Conservation (phyloP, 2,113 vertebrate species). For the Phalacrocorax aristotelis region DNA sequence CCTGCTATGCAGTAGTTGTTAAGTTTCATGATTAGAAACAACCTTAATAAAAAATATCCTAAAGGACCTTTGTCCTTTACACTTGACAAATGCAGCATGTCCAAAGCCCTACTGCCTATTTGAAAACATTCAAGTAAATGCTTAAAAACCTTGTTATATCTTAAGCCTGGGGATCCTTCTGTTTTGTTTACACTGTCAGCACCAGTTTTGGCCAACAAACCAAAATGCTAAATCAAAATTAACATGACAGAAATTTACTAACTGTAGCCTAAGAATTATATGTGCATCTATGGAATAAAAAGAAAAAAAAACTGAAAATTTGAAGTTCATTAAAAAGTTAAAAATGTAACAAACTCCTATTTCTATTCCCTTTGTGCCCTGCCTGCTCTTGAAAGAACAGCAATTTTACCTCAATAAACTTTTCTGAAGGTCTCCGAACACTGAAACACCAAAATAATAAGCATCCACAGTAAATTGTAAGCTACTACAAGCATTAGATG, state of each 20-base stretch:
- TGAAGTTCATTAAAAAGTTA: neutral
- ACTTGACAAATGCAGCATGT: neutral
- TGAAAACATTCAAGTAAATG: neutral
- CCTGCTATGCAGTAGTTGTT: neutral
- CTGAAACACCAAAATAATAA: neutral
- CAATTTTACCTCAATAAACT: neutral
- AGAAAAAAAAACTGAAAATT: neutral
- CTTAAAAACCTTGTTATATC: neutral
- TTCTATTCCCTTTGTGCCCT: neutral
- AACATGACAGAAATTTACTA: neutral
- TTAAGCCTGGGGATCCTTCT: neutral
- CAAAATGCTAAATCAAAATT: neutral
- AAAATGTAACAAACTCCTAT: neutral
- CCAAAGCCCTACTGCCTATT: neutral
- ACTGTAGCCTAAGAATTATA: neutral
- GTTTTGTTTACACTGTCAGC: neutral
- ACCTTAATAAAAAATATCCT: neutral
- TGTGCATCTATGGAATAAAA: neutral
- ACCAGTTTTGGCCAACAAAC: neutral
- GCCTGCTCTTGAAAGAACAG: neutral
- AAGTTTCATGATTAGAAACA: neutral
- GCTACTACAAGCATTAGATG: neutral
- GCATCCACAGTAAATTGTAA: neutral
- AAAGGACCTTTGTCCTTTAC: neutral
- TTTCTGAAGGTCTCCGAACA: neutral